Base-by-base conservation (phyloP, 2,888 invertebrate species). In the Junonia oenone region DNA sequence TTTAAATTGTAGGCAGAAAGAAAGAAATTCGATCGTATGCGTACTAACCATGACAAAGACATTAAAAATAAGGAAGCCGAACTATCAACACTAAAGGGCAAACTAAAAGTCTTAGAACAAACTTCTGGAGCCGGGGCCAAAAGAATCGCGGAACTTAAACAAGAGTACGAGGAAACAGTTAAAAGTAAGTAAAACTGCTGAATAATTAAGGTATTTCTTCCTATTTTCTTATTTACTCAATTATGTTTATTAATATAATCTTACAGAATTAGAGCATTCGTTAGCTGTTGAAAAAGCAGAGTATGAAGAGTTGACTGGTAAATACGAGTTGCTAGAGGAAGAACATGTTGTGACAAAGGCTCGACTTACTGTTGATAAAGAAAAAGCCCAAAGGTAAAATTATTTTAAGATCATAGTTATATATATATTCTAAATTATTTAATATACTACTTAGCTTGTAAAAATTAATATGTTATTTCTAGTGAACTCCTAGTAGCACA, bases 331-430 rank as follows among this genome's bases (percentile, higher is more conserved):
- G 59, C 81, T 97, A 33, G 95, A 95, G 74, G 96, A 97, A 75
- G 96, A 97, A 71, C 95, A 96, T 65, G 95, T 96, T 0, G 92
- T 95, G 0, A 94, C 95, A 59, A 96, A 96, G 81, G 94, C 96
- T 6, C 93, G 95, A 74, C 84, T 96, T 2, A 95, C 95, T 3
- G 94, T 94, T 54, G 96, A 97, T 75, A 97, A 96, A 72, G 95
- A 96, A 82, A 92, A 93, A 67, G 88, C 96, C 11, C 94, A 95
- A 78, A 92, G 92, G 95, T 94, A 75, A 68, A 48, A 33, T 33
- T n/a, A n/a, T n/a, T n/a, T n/a, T n/a, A n/a, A n/a, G n/a, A n/a
- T n/a, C n/a, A n/a, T n/a, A n/a, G n/a, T n/a, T n/a, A n/a, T n/a
- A n/a, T n/a, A n/a, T n/a, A n/a, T n/a, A n/a, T n/a, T n/a, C n/a